Evolutionary conservation across 2,888 invertebrate species (phyloP), one percentile per base, ranked within the genome.

Genomic region (Ophonus ardosiacus): DNA sequence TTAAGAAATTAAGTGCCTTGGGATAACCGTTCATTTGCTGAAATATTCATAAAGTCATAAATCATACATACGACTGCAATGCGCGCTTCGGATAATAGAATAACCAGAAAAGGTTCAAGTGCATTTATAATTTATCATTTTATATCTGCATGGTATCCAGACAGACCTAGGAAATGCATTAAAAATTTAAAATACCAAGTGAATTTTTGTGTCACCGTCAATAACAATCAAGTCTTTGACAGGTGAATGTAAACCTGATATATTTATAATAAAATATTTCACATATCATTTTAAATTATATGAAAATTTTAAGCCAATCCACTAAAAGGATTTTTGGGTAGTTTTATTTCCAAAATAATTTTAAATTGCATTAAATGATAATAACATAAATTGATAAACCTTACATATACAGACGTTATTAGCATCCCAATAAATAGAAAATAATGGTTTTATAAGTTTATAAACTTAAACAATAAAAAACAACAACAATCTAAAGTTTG

Each of bases 191-290:
- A 8, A 31, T 74, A 43, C 18, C 43, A 43, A 74, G 71, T 74
- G 71, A 74, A 43, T 74, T 74, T 43, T 43, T 74, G 43, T 74
- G 71, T 74, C 71, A 18, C 15, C 18, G 71, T 74, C 71, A 74
- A 74, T 74, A 43, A 18, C 24, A 43, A 74, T 74, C 43, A 74
- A 17, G 7, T 3, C 43, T 21, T 74, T 74, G 71, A 18, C 68
- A 63, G 13, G 4, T 24, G 24, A 59, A 17, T 17, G 61, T 31
- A 8, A 61, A 24, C 10, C 31, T 31, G 63, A 8, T 24, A 63
- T 51, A 51, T 51, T 51, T 51, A 51, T 13, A 2, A 13, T 51
- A 51, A 13, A 51, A 51, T 51, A 51, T 13, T 51, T 51, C 43
- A 51, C 43, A 51, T 10, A 8, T 59, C 31, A 68, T 68, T 68